A percentile compares a stretch with the other conserved stretches of the same genome.
Evolutionary conservation across 2,113 vertebrate species (phyloP).

Genomic region (Phrynosoma platyrhinos): DNA sequence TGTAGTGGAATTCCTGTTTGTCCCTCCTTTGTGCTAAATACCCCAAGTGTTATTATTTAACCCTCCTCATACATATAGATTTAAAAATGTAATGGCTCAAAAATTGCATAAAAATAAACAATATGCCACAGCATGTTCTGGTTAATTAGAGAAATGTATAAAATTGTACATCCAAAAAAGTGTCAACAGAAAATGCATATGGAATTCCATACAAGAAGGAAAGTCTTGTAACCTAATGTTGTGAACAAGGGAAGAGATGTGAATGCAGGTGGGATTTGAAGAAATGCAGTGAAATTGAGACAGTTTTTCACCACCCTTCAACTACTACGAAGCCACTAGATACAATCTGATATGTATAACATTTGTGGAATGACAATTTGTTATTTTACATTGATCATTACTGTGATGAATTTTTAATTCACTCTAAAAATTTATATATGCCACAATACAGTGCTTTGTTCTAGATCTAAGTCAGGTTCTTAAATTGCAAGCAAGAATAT

Average conservation of each 20-base stretch:
- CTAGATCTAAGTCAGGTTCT: conserved; percentile 29
- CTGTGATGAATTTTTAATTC: no score
- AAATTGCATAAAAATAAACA: not conserved
- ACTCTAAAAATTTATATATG: no score
- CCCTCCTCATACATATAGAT: not conserved
- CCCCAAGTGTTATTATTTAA: not conserved
- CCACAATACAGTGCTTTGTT: conserved; percentile 18
- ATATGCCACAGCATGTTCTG: not conserved
- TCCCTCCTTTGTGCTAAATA: no score
- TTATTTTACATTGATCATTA: no score
- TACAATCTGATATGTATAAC: not conserved
- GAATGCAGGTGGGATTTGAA: not conserved
- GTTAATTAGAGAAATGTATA: not conserved
- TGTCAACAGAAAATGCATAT: not conserved
- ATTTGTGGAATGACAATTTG: no score
- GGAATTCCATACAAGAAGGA: not conserved
- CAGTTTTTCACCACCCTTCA: not conserved
- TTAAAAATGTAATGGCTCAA: not conserved
- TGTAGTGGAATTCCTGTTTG: no score
- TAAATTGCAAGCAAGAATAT: conserved; percentile 39
- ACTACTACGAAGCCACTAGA: not conserved
- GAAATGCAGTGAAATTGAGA: not conserved
- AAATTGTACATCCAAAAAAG: no score
- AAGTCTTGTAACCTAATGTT: not conserved
- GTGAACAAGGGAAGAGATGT: not conserved